Conservation (phyloP, 2,797 vertebrate species). For the Balearica regulorum region DNA sequence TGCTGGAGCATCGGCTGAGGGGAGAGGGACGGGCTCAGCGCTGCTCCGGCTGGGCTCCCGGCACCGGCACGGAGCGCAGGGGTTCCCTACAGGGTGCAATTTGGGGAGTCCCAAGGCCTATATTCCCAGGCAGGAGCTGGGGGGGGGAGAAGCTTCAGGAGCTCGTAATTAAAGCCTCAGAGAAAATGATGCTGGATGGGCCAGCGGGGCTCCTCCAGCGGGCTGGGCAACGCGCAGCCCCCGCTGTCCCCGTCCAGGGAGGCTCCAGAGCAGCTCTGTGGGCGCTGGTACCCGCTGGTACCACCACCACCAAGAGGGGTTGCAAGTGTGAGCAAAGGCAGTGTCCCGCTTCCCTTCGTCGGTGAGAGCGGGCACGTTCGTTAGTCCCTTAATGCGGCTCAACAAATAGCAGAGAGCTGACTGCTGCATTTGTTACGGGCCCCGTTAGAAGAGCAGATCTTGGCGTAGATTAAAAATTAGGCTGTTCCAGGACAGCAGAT, state of each 20-base stretch:
- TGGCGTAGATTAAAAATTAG: accelerated
- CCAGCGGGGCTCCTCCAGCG: not conserved
- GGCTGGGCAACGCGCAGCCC: accelerated
- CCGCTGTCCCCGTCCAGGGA: not conserved
- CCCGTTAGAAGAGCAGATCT: not conserved
- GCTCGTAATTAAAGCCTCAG: not conserved
- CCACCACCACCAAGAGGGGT: accelerated
- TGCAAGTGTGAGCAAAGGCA: not conserved
- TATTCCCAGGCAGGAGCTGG: not conserved
- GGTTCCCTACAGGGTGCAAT: not conserved
- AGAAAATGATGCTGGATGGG: not conserved
- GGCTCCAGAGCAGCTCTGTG: not conserved
- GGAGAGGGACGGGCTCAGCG: not conserved
- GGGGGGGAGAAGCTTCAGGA: not conserved
- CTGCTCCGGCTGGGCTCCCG: accelerated
- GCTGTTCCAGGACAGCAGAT: not conserved
- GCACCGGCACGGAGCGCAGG: accelerated
- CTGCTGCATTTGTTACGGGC: accelerated
- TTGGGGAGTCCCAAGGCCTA: not conserved
- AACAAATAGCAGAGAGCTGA: not conserved
- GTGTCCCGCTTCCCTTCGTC: not conserved
- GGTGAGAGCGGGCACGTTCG: not conserved
- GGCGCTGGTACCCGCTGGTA: not conserved
- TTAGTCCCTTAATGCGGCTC: not conserved
- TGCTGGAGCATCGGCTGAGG: not conserved